These are phyloP conservation scores for Platichthys stellatus DNA, from an alignment of 2,113 vertebrate species.

Conservation along the genomic window DNA sequence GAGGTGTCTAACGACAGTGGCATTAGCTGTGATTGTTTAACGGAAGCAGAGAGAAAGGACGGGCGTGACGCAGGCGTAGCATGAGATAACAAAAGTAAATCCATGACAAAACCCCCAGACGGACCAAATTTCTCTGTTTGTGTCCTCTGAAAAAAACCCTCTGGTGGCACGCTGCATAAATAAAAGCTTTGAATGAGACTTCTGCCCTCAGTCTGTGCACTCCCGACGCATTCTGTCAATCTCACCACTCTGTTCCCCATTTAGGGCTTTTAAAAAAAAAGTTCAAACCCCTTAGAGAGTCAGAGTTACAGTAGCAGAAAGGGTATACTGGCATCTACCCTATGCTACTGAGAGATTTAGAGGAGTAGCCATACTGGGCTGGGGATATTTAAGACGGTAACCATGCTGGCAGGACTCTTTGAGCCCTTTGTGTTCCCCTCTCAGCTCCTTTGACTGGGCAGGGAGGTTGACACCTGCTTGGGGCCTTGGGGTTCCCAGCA, in stretches of 20 bases:
- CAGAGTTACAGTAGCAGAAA: conserved; percentile 67
- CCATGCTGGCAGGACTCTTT: conserved; percentile 79
- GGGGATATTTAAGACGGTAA: conserved; percentile 75
- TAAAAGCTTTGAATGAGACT: conserved; percentile 27
- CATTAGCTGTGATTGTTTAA: conserved; percentile 6
- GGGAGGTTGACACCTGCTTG: conserved; percentile 81
- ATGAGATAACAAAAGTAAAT: conserved; percentile 39
- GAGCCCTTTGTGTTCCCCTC: conserved; percentile 74
- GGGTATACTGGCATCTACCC: conserved; percentile 57
- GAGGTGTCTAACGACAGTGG: conserved; percentile 13
- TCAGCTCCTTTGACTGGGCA: conserved; percentile 68
- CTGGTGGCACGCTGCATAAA: conserved; percentile 4
- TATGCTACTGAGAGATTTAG: conserved; percentile 70
- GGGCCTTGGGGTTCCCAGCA: conserved; percentile 73
- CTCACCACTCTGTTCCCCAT: conserved; percentile 27
- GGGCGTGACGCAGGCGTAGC: conserved; percentile 4
- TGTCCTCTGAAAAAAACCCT: conserved; percentile 14
- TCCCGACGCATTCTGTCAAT: conserved; percentile 39
- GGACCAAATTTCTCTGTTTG: not conserved
- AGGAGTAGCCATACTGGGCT: conserved; percentile 62
- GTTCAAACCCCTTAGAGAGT: conserved; percentile 45
- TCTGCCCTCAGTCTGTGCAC: conserved; percentile 10
- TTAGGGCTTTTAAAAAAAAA: conserved; percentile 35
- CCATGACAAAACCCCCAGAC: conserved; percentile 1
- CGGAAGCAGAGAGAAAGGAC: not conserved